Evolutionary conservation across 2,797 vertebrate species (phyloP), one percentile per base, ranked within the genome.

Genomic region (Caiman crocodilus): DNA sequence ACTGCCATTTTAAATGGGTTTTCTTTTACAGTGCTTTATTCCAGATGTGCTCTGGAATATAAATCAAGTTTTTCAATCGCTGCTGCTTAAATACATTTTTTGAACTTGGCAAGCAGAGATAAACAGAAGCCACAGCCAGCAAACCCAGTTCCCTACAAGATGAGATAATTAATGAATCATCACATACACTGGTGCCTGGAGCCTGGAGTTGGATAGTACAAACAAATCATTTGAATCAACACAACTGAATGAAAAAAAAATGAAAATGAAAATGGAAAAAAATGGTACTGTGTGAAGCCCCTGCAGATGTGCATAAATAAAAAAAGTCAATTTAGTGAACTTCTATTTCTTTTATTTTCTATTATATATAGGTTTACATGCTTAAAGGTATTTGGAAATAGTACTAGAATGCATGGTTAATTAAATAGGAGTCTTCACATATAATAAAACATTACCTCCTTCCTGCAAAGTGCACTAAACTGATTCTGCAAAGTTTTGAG

Each of bases 141-240:
- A 94, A 93, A 94, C 84, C 87, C 94, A 90, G 61, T 89, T 89
- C 81, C 76, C 95, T 75, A 77, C 67, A 96, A 94, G 90, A 95
- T 96, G 94, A 95, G 93, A 94, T 93, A 89, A 96, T 91, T 95
- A 95, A 92, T 96, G 95, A 96, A 95, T 96, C 95, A 96, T 89
- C 14, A 1, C 65, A 93, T 78, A 79, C 85, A 69, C 0, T 60
- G 76, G 50, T 91, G 94, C 90, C 96, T 95, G 0, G 64, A 96
- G 87, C 80, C 83, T 81, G 18, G 67, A 67, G 18, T 15, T 28
- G 63, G 92, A 32, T 74, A 85, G 67, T 79, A 91, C 35, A 74
- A 63, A 89, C 4, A 3, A 81, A 84, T 42, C 21, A 91, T 84
- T 69, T 88, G 85, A 81, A 91, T 90, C 96, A 94, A 95, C 88